Base-by-base conservation (phyloP, 2,888 invertebrate genomes). In the Mesorhabditis belari region DNA sequence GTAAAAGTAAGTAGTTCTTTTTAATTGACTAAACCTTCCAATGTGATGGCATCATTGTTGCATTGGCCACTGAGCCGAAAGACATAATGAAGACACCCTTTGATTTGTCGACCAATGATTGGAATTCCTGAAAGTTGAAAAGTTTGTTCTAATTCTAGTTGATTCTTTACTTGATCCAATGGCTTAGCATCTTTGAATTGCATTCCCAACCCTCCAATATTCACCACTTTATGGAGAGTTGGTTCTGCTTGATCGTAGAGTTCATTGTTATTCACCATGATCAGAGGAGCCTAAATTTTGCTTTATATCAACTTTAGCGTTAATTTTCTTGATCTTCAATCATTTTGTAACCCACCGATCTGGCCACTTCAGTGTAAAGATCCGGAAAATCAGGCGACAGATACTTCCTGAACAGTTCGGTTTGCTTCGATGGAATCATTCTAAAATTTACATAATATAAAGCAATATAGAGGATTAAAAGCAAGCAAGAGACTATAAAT, bases 191-290 rank as follows among this genome's bases (percentile, higher is more conserved):
- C 60, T 5, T 63, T 65, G 55, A 64, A 64, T 44, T 65, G 66
- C 60, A 76, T 75, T n/a, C 76, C 76, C 21, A 76, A 50, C 23
- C 76, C 76, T 9, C 76, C 76, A 52, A 76, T 74, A 53, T 74
- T 69, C 25, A 76, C 61, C 26, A 69, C 64, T 54, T 76, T 76
- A 50, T 67, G 73, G 5, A 76, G 62, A 19, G 67, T 73, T 12
- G 76, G 75, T 6, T 70, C 53, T 6, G 76, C 70, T 17, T 72
- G 55, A 52, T 75, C 76, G 49, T 75, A 73, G n/a, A 76, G 55
- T 29, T 71, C 74, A 35, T 73, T 70, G 26, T 63, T 69, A 57
- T 75, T 76, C 4, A 70, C 74, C 57, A 76, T 68, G 3, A 73
- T 60, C 58, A 35, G 44, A 9, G 44, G 44, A n/a, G 12, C 12